Conservation (phyloP, 2,888 invertebrate species). For the Cerastis rubricosa region DNA sequence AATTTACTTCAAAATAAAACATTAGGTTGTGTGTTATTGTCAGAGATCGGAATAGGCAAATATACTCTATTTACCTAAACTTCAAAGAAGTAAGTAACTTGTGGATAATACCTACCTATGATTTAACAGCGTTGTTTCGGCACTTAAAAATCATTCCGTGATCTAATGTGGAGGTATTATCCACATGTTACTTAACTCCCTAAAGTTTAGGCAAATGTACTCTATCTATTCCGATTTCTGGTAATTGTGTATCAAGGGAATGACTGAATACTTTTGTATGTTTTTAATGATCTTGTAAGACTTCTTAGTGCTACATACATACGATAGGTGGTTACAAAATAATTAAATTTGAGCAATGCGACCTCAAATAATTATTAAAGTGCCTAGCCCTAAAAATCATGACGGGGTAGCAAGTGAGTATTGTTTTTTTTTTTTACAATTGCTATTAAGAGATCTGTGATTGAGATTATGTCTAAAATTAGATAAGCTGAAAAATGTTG, state of each 20-base stretch:
- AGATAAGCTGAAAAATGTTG: conserved; percentile 41
- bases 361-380: background rate
- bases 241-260: conserved; percentile 3
- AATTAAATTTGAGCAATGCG: conserved; percentile 12
- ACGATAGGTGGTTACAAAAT: conserved; percentile 11
- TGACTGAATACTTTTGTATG: conserved; percentile 48
- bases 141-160: too few relatives aligned
- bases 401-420: background rate
- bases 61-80: too few relatives aligned
- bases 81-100: too few relatives aligned
- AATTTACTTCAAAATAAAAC: conserved; percentile 23
- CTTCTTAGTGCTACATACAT: conserved; percentile 19
- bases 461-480: conserved; percentile 44
- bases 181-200: too few relatives aligned
- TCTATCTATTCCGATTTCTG: too few relatives aligned
- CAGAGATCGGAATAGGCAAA: too few relatives aligned
- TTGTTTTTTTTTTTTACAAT: conserved; percentile 15
- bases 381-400: background rate
- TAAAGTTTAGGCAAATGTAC: too few relatives aligned
- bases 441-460: conserved; percentile 47
- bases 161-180: too few relatives aligned
- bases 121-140: too few relatives aligned
- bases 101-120: too few relatives aligned
- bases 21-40: background rate
- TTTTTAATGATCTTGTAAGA: conserved; percentile 38